Evolutionary conservation across 35 echinoderm and acorn worm genomes (phyloP).

Genomic region (Chiridota heheva): DNA sequence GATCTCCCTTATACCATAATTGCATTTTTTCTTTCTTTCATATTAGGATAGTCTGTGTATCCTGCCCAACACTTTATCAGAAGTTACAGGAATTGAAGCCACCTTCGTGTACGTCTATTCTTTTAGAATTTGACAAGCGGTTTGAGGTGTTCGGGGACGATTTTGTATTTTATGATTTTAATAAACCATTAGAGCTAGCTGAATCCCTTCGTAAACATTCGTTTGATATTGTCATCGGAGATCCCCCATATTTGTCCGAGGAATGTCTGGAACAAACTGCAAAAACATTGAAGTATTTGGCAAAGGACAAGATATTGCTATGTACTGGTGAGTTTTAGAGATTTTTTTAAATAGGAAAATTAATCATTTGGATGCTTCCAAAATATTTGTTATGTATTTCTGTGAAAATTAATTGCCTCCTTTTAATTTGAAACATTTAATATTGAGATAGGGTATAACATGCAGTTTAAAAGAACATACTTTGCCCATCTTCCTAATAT

Average conservation of each 20-base stretch:
- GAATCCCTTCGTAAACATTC: conserved; percentile 34
- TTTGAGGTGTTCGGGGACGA: conserved; percentile 52
- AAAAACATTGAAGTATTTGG: conserved; percentile 57
- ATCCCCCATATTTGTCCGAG: conserved; percentile 66
- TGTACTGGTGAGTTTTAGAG: conserved; percentile 55
- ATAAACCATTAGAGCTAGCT: conserved; percentile 54
- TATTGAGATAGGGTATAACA: too few relatives aligned
- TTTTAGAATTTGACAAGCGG: conserved; percentile 68
- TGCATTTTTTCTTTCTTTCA: conserved; percentile 14
- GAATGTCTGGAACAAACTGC: conserved; percentile 50
- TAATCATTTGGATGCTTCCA: too few relatives aligned
- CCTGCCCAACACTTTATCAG: conserved; percentile 63
- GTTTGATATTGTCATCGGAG: conserved; percentile 69
- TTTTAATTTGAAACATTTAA: too few relatives aligned
- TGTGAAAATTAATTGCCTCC: too few relatives aligned
- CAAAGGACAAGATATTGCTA: conserved; percentile 61
- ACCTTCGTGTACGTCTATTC: conserved; percentile 35
- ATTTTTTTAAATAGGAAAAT: too few relatives aligned
- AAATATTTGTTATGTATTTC: too few relatives aligned
- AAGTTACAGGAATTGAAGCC: conserved; percentile 58
- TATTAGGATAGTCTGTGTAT: conserved; percentile 66
- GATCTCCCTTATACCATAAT: too few relatives aligned
- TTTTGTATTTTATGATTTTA: conserved; percentile 80
- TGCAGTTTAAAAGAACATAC: too few relatives aligned
- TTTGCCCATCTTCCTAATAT: too few relatives aligned